These are phyloP conservation scores for Bryconaethiops microstoma DNA, from an alignment of 2,797 vertebrate species.

Conservation along the genomic window DNA sequence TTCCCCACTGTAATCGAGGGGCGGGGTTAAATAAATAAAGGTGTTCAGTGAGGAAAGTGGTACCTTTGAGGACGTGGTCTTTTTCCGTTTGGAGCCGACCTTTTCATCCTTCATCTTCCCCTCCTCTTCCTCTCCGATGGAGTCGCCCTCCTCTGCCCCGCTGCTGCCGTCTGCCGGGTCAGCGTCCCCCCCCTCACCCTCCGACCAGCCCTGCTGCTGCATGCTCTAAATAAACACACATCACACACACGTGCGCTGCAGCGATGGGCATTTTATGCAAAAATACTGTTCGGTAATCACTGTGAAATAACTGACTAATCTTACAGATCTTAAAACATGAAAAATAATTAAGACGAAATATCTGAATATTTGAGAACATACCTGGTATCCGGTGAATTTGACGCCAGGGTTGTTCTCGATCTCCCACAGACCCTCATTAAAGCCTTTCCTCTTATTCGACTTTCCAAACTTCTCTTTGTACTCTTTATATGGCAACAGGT, in stretches of 20 bases:
- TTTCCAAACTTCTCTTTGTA: constrained; percentile 99
- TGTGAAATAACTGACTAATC: too few relatives aligned
- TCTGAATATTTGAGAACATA: constrained; percentile 54
- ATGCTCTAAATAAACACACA: constrained; percentile 77
- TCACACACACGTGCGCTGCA: neutral
- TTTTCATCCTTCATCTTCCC: constrained; percentile 89
- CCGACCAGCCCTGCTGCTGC: constrained; percentile 94
- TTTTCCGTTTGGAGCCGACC: constrained; percentile 90
- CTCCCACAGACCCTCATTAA: constrained; percentile 98
- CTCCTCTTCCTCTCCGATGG: constrained; percentile 85
- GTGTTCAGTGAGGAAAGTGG: neutral
- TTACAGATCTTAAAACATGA: too few relatives aligned
- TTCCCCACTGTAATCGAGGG: neutral
- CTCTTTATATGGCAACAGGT: constrained; percentile 96
- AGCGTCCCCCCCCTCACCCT: constrained; percentile 90
- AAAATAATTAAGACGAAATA: too few relatives aligned
- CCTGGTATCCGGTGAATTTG: constrained; percentile 97
- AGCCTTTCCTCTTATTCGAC: constrained; percentile 98
- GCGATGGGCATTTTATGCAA: too few relatives aligned
- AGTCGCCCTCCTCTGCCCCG: constrained; percentile 87
- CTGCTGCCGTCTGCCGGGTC: constrained; percentile 91
- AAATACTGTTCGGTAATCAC: too few relatives aligned
- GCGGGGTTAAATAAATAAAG: neutral
- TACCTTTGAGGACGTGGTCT: constrained; percentile 88
- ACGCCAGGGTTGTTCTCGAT: constrained; percentile 98